Percentiles rank a stretch among this genome's conserved stretches.
Conservation (phyloP, 2,888 invertebrate genomes). For the Cosmia pyralina region DNA sequence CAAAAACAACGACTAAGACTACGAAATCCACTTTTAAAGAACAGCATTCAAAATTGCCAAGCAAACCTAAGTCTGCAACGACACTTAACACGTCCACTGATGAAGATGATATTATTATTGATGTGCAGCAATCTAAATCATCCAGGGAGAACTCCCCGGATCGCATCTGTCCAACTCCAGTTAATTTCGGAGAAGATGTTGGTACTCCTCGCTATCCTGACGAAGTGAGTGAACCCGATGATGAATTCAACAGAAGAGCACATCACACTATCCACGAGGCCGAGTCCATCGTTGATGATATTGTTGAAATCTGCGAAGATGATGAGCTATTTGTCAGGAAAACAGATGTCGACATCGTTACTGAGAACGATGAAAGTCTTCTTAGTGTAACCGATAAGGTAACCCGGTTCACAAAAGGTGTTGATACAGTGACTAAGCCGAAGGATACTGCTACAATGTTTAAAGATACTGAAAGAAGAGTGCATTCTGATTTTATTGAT, state of each 20-base stretch:
- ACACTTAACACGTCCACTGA: conserved; percentile 88
- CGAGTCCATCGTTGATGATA: conserved; percentile 91
- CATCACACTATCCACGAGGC: conserved; percentile 90
- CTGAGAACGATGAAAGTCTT: conserved; percentile 87
- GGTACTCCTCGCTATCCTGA: conserved; percentile 93
- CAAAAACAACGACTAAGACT: conserved; percentile 75
- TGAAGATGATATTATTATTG: conserved; percentile 91
- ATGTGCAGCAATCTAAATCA: conserved; percentile 93
- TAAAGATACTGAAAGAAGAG: conserved; percentile 78
- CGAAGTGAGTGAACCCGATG: conserved; percentile 93
- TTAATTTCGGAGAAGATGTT: conserved; percentile 90
- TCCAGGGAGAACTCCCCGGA: conserved; percentile 94
- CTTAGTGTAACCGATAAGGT: conserved; percentile 91
- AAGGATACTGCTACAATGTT: conserved; percentile 76
- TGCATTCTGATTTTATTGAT: conserved; percentile 89
- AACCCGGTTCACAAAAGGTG: conserved; percentile 85
- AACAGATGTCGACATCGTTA: conserved; percentile 78
- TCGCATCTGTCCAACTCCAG: conserved; percentile 92
- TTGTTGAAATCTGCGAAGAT: conserved; percentile 89
- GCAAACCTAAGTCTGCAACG: conserved; percentile 87
- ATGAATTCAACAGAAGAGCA: conserved; percentile 86
- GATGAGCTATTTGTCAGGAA: conserved; percentile 85
- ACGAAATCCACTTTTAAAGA: conserved; percentile 77
- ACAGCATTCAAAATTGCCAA: conserved; percentile 78
- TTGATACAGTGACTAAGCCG: conserved; percentile 76